A percentile compares a stretch with the other conserved stretches of the same genome.
Conservation (phyloP, 2,113 vertebrate species). For the Artemisiospiza belli region DNA sequence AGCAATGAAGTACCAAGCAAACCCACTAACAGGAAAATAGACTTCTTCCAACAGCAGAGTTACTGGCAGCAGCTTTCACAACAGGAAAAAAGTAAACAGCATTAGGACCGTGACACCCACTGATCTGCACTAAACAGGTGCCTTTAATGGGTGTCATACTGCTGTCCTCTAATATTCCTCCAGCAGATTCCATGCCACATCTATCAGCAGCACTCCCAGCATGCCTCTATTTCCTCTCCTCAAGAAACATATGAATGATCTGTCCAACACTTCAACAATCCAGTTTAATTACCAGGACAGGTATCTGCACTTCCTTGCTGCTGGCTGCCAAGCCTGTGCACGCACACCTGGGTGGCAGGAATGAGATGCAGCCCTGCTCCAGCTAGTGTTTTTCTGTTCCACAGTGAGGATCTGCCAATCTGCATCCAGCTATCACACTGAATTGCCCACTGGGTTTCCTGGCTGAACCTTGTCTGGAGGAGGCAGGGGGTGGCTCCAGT, state of each 20-base stretch:
- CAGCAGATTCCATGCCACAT: background rate
- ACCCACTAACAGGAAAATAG: background rate
- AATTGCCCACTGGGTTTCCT: accelerated
- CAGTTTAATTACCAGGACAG: background rate
- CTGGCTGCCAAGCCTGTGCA: background rate
- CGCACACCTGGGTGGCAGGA: background rate
- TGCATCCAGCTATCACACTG: background rate
- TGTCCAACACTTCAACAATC: background rate
- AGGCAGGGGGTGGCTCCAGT: background rate
- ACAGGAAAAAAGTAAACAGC: background rate
- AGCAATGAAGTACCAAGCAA: background rate
- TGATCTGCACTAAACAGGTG: background rate
- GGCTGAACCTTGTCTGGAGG: background rate
- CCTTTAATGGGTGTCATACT: background rate
- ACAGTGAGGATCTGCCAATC: background rate
- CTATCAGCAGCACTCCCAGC: background rate
- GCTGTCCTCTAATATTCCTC: background rate
- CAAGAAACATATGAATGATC: background rate
- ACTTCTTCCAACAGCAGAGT: background rate
- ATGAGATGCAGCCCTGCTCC: background rate
- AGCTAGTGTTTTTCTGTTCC: background rate
- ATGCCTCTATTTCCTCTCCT: background rate
- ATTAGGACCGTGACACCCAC: background rate
- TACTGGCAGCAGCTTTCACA: background rate
- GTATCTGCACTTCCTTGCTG: background rate